Evolutionary conservation across 2,113 vertebrate genomes (phyloP).

Genomic region (Phrynosoma blainvillii): DNA sequence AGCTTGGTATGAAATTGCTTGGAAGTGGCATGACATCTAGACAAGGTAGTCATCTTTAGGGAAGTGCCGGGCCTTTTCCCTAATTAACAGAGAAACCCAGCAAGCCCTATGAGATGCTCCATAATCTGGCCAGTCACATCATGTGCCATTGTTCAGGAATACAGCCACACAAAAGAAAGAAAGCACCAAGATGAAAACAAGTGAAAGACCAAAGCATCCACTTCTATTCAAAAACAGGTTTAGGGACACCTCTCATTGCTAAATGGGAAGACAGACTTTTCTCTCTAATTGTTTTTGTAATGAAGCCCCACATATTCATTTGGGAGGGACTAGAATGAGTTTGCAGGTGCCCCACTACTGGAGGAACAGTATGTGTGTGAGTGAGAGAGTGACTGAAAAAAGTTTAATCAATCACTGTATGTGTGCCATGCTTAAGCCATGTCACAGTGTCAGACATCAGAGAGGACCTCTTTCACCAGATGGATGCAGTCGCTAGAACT

Average conservation of each 20-base stretch:
- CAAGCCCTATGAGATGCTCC: not conserved
- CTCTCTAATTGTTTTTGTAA: not conserved
- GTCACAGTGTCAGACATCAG: not conserved
- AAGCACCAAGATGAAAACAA: slow-evolving; percentile 12
- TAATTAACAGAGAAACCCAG: not conserved
- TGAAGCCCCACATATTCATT: not conserved
- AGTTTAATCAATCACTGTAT: not conserved
- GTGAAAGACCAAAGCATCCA: slow-evolving; percentile 15
- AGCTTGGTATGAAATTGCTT: slow-evolving; percentile 8
- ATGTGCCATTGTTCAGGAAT: not conserved
- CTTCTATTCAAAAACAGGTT: not conserved
- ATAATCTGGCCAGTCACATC: not conserved
- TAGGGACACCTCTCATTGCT: not conserved
- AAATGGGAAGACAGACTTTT: not conserved
- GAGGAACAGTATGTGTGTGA: not conserved
- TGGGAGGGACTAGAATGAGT: not conserved
- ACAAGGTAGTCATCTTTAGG: not conserved
- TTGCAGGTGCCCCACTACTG: not conserved
- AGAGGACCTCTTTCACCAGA: not conserved
- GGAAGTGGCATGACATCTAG: not conserved
- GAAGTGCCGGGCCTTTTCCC: not conserved
- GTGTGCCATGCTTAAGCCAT: not conserved
- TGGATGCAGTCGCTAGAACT: not conserved
- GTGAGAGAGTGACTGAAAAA: not conserved
- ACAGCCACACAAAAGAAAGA: slow-evolving; percentile 2